Conservation (phyloP, 2,113 vertebrate genomes). For the Patagioenas fasciata region DNA sequence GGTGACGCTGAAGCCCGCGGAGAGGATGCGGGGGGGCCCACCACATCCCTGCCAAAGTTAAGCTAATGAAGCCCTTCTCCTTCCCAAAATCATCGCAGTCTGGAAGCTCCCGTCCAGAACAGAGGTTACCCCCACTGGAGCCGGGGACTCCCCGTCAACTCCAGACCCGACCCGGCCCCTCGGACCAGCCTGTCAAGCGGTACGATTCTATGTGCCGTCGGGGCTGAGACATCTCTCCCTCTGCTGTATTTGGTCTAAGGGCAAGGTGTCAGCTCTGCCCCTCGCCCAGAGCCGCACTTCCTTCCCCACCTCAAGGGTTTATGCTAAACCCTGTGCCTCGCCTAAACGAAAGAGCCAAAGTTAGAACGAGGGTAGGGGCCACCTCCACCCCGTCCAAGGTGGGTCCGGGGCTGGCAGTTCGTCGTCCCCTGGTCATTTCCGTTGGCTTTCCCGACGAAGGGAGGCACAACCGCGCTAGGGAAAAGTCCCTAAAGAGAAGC, state of each 20-base stretch:
- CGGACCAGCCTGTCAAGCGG: not conserved
- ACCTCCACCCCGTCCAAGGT: too few relatives aligned
- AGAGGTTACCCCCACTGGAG: not conserved
- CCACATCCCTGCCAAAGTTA: not conserved
- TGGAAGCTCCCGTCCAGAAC: rapidly evolving
- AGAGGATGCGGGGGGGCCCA: not conserved
- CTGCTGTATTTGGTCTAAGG: not conserved
- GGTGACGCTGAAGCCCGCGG: not conserved
- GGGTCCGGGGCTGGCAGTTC: not conserved
- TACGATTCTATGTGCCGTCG: not conserved
- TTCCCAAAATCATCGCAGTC: rapidly evolving
- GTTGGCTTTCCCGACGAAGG: not conserved
- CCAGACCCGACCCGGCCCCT: not conserved
- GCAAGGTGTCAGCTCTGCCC: not conserved
- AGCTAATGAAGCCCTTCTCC: not conserved
- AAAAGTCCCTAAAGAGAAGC: not conserved
- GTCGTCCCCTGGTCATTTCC: rapidly evolving
- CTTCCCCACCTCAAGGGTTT: not conserved
- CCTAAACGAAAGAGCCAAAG: not conserved
- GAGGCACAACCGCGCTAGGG: not conserved
- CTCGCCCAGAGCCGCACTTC: not conserved
- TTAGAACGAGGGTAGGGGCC: rapidly evolving
- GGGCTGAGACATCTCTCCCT: not conserved
- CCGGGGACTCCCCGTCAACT: not conserved
- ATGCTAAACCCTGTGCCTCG: not conserved